These are phyloP conservation scores for Nymphalis c-album DNA, from an alignment of 2,888 invertebrate species.

Conservation along the genomic window DNA sequence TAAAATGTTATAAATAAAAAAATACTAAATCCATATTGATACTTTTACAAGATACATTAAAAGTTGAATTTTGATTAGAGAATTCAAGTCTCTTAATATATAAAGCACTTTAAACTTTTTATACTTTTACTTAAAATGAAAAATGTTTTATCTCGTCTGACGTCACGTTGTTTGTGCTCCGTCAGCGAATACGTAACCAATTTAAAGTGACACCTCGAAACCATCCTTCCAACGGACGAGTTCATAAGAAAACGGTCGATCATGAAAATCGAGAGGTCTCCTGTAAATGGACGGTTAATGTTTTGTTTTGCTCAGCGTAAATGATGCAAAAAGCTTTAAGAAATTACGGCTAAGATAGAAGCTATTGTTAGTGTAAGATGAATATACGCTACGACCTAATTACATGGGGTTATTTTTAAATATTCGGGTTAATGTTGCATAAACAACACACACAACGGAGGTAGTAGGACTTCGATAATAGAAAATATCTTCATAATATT, in stretches of 20 bases:
- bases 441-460: neutral
- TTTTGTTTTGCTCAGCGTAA: slow-evolving; percentile 59
- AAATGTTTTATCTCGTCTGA: slow-evolving; percentile 47
- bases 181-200: slow-evolving; percentile 45
- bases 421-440: neutral
- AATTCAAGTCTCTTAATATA: neutral
- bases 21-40: too few species aligned
- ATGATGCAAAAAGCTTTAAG: slow-evolving; percentile 61
- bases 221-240: slow-evolving; percentile 28
- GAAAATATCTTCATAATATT: too few species aligned
- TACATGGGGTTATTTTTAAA: slow-evolving; percentile 14
- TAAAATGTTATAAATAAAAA: too few species aligned
- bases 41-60: too few species aligned
- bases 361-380: slow-evolving; percentile 25
- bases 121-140: slow-evolving; percentile 23
- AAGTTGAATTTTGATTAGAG: too few species aligned
- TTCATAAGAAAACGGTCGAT: slow-evolving; percentile 32
- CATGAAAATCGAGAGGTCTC: slow-evolving; percentile 43
- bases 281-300: slow-evolving; percentile 43
- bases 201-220: slow-evolving; percentile 41
- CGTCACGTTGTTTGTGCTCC: slow-evolving; percentile 45
- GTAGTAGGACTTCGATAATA: too few species aligned
- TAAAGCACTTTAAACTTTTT: neutral
- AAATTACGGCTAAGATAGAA: slow-evolving; percentile 38
- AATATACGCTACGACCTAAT: slow-evolving; percentile 3